These are phyloP conservation scores for Saccostrea glomerata DNA, from an alignment of 1,140 invertebrate genomes.

Conservation along the genomic window DNA sequence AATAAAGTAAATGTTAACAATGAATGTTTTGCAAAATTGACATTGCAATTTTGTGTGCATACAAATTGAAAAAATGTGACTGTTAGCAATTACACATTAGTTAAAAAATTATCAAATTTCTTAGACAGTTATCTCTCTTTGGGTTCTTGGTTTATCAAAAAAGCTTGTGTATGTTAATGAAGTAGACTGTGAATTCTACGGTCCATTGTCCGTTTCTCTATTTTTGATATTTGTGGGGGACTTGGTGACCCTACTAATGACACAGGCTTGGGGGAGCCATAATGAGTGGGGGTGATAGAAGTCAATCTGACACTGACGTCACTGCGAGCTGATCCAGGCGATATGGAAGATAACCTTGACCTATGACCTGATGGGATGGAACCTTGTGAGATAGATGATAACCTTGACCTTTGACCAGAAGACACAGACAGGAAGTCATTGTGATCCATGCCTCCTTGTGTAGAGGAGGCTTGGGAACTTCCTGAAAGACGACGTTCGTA, in stretches of 20 bases:
- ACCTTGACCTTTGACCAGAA: constrained; percentile 23
- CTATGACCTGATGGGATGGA: not conserved
- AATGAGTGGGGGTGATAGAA: constrained; percentile 24
- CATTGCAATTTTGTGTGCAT: too few species aligned
- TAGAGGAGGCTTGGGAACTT: constrained; percentile 4
- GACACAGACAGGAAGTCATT: constrained; percentile 17
- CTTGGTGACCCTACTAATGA: not conserved
- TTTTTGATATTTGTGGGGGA: constrained; percentile 42
- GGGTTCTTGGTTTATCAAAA: not conserved
- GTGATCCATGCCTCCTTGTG: not conserved
- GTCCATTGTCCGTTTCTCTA: constrained; percentile 55
- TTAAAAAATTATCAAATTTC: too few species aligned
- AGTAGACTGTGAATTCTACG: constrained; percentile 55
- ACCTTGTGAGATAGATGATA: not conserved
- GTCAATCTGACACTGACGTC: constrained; percentile 14
- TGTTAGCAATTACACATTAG: too few species aligned
- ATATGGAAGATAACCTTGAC: not conserved
- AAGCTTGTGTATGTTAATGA: constrained; percentile 20
- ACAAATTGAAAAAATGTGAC: too few species aligned
- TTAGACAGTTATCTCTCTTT: not conserved
- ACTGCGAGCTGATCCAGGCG: not conserved
- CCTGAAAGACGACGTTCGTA: not conserved
- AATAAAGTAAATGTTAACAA: too few species aligned
- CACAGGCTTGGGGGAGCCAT: not conserved
- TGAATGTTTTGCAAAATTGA: too few species aligned